These are phyloP conservation scores for Sebastes matsubarae DNA, from an alignment of 2,797 vertebrate species.

Conservation along the genomic window DNA sequence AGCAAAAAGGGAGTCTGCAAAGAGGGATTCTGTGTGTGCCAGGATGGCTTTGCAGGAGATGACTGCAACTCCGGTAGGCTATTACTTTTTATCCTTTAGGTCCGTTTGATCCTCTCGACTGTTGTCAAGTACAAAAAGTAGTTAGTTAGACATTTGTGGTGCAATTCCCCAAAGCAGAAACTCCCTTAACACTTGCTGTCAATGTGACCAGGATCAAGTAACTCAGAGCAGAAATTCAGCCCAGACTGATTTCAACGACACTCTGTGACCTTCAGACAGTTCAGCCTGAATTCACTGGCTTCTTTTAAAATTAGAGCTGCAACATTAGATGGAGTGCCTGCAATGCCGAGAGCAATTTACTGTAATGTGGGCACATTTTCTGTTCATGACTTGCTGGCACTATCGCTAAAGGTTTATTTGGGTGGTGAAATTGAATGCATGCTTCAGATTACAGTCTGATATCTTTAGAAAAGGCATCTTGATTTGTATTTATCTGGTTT, in stretches of 20 bases:
- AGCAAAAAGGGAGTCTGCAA: slow-evolving; percentile 90
- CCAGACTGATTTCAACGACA: slow-evolving; percentile 25
- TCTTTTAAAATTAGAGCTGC: slow-evolving; percentile 8
- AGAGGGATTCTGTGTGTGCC: slow-evolving; percentile 91
- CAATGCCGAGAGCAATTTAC: neutral
- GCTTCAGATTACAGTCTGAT: neutral
- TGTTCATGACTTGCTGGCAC: slow-evolving; percentile 3
- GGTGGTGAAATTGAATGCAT: neutral
- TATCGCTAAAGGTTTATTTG: slow-evolving; percentile 9
- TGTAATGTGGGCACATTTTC: neutral
- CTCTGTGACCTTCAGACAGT: slow-evolving; percentile 13
- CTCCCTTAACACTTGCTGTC: slow-evolving; percentile 18
- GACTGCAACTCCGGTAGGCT: slow-evolving; percentile 94
- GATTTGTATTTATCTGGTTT: slow-evolving; percentile 2
- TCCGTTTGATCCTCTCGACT: slow-evolving; percentile 6
- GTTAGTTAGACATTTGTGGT: slow-evolving; percentile 25
- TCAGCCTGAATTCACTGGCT: neutral
- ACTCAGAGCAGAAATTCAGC: slow-evolving; percentile 20
- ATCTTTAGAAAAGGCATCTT: neutral
- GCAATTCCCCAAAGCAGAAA: slow-evolving; percentile 24
- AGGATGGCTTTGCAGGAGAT: slow-evolving; percentile 90
- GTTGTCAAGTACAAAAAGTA: slow-evolving; percentile 22
- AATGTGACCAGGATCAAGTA: slow-evolving; percentile 15
- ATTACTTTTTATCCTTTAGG: slow-evolving; percentile 8
- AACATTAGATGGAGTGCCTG: slow-evolving; percentile 9